Percentiles rank a stretch among this genome's conserved stretches.
Evolutionary conservation across 2,797 vertebrate species (phyloP).

Genomic region (Simalia tracyae): DNA sequence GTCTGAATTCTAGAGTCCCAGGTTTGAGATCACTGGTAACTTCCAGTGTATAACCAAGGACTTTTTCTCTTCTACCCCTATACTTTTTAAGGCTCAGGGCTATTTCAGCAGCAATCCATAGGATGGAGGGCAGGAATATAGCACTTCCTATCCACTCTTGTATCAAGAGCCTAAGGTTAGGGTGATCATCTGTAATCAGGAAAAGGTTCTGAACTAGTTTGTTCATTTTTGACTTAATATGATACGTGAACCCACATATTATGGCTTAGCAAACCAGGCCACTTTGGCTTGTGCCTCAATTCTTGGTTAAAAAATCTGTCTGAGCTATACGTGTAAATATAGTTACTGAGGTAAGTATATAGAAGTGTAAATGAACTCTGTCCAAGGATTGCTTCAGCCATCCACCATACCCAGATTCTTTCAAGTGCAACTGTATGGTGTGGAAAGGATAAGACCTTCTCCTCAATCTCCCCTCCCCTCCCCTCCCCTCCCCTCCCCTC

Average conservation of each 20-base stretch:
- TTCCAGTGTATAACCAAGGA: background rate
- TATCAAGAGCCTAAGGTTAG: background rate
- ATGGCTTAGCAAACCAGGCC: background rate
- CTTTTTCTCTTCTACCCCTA: background rate
- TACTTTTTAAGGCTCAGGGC: background rate
- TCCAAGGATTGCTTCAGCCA: background rate
- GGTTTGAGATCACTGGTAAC: background rate
- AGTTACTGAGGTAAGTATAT: background rate
- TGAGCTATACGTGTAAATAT: background rate
- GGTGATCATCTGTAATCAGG: background rate
- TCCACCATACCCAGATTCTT: constrained; percentile 10
- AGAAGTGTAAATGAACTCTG: background rate
- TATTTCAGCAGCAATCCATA: background rate
- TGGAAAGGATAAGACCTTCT: constrained; percentile 62
- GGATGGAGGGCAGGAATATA: background rate
- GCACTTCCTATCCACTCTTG: background rate
- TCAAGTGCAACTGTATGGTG: background rate
- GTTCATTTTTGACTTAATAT: background rate
- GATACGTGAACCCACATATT: background rate
- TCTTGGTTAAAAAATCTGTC: background rate
- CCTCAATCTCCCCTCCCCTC: background rate
- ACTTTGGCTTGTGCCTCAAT: background rate
- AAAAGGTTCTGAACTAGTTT: background rate
- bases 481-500: no score
- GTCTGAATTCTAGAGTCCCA: background rate